Conservation (phyloP, 1,140 invertebrate genomes). For the Chrysomallon squamiferum region DNA sequence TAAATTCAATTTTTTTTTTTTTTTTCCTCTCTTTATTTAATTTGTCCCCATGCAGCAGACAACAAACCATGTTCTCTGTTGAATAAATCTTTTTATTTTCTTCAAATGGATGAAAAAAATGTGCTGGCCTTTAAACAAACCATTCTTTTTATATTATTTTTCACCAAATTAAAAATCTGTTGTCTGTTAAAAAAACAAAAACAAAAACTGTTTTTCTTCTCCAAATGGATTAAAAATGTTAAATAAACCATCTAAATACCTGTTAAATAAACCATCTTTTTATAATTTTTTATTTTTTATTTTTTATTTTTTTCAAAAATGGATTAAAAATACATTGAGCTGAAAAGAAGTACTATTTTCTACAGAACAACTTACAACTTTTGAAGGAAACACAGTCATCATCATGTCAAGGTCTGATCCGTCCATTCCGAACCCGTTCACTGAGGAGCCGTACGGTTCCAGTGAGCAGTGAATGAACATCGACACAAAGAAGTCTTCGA, state of each 20-base stretch:
- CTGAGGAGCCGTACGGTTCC: slow-evolving; percentile 1
- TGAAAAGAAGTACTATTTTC: not conserved
- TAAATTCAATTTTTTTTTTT: too few relatives aligned
- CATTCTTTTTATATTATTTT: too few relatives aligned
- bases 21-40: too few relatives aligned
- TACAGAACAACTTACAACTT: not conserved
- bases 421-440: slow-evolving; percentile 6
- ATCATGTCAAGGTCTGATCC: slow-evolving; percentile 4
- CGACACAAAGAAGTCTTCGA: not conserved
- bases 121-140: too few relatives aligned
- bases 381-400: not conserved
- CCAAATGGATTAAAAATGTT: not conserved
- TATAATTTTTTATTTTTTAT: not conserved
- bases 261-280: not conserved
- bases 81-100: too few relatives aligned
- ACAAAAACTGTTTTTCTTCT: not conserved
- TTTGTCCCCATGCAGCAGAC: too few relatives aligned
- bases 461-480: not conserved
- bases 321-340: not conserved
- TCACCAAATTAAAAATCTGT: too few relatives aligned
- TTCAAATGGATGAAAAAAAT: too few relatives aligned
- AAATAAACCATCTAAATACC: not conserved
- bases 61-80: too few relatives aligned
- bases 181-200: not conserved
- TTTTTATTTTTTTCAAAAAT: not conserved